Base-by-base conservation (phyloP, 2,113 vertebrate species). In the Salvator merianae region DNA sequence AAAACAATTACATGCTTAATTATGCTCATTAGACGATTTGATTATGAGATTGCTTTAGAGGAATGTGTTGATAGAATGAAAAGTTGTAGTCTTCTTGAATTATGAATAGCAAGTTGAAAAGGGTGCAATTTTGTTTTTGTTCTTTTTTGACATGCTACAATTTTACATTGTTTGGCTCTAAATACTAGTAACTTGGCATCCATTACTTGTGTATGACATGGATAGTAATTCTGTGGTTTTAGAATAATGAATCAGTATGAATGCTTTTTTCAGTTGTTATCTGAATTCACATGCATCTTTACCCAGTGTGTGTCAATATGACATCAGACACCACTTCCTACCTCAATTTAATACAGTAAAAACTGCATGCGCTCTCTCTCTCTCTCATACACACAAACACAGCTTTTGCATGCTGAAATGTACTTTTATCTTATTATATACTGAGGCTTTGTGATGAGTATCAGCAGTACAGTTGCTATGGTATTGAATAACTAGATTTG, bases 1-100 rank as follows among this genome's bases (percentile, higher is more conserved):
- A 91, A 83, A 94, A 81, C 87, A 93, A 90, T 89, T 86, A 79
- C 83, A 81, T 86, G 88, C 81, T 94, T 94, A 93, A 93, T 94
- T 93, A 92, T 90, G 78, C 77, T 93, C 86, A 91, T 93, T 94
- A 94, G 88, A 86, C 86, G 38, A 66, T 93, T 86, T 91, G 91
- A 88, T 93, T 91, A 87, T 72, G 80, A 90, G 88, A 87, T 43
- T 40, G 79, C 87, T 90, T 93, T 81, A 68, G 40, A 75, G 1
- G 1, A 91, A 81, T 79, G 70, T 34, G 34, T n/a, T 77, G 74
- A 87, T 86, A 83, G 77, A 93, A 92, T 82, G 88, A 92, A 89
- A 92, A 55, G 83, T 26, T 92, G 83, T 86, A 66, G 26, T 28
- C 77, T 88, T 87, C 74, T 81, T 77, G 70, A 86, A 79, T 79